Conservation (phyloP, 1,140 invertebrate species). For the Eubasilissa regina region DNA sequence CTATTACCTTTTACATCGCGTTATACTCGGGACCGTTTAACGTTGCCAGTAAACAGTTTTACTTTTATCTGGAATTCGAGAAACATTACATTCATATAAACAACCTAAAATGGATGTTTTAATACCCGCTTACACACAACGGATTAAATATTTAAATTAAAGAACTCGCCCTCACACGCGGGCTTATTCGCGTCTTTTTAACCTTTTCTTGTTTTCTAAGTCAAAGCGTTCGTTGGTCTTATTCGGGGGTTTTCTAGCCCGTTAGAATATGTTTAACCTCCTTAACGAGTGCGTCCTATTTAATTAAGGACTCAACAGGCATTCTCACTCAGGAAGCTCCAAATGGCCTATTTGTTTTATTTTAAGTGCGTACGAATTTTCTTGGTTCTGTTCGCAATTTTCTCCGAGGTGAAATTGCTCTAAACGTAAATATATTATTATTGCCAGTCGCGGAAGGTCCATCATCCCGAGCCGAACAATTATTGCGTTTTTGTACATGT, state of each 20-base stretch:
- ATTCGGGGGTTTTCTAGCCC: not conserved
- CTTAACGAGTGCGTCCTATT: constrained; percentile 43
- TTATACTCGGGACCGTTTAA: constrained; percentile 30
- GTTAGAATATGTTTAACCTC: constrained; percentile 6
- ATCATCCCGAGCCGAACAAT: not conserved
- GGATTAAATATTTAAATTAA: constrained; percentile 12
- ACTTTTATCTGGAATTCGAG: constrained; percentile 1
- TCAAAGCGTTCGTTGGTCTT: too few species aligned
- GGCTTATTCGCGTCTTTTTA: too few species aligned
- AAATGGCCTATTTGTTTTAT: constrained; percentile 3
- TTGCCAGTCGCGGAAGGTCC: not conserved
- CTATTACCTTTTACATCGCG: constrained; percentile 21
- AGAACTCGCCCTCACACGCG: not conserved
- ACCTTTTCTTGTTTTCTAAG: too few species aligned
- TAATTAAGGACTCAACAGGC: constrained; percentile 38
- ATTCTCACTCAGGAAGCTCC: constrained; percentile 40
- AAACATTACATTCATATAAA: constrained; percentile 35
- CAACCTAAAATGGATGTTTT: constrained; percentile 22
- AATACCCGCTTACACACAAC: constrained; percentile 8
- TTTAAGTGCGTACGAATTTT: constrained; percentile 22
- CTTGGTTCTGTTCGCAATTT: not conserved
- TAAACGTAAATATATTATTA: constrained; percentile 18
- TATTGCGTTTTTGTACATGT: not conserved
- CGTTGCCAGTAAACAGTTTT: constrained; percentile 31
- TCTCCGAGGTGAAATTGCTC: not conserved